A percentile compares a stretch with the other conserved stretches of the same genome.
Evolutionary conservation across 2,113 vertebrate genomes (phyloP).

Genomic region (Pan paniscus): DNA sequence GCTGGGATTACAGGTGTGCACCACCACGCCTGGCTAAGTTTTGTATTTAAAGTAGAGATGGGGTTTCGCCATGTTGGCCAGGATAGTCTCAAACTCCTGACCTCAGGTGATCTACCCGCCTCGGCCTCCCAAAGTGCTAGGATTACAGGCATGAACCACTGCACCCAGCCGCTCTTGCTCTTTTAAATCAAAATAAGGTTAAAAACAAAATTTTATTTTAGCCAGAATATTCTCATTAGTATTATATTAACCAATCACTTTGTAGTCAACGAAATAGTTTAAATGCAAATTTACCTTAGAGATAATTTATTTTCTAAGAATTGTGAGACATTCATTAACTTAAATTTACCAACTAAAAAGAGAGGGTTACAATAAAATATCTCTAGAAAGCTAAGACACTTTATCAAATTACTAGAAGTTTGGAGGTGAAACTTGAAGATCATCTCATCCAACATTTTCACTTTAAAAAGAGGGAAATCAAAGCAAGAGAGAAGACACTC

Average conservation of each 20-base stretch:
- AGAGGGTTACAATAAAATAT: background rate
- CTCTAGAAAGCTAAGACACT: background rate
- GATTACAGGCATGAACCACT: too few species aligned
- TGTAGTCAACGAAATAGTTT: constrained; percentile 29
- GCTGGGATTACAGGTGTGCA: too few species aligned
- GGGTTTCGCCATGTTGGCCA: too few species aligned
- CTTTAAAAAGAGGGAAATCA: background rate
- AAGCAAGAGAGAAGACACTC: constrained; percentile 6
- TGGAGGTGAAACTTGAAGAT: background rate
- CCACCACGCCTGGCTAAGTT: too few species aligned
- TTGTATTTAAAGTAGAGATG: too few species aligned
- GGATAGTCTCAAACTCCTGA: too few species aligned
- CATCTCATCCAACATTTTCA: background rate
- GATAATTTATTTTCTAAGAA: constrained; percentile 10
- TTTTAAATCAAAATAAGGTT: constrained; percentile 39
- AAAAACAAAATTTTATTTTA: constrained; percentile 46
- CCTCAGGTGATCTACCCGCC: too few species aligned
- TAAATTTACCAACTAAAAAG: constrained; percentile 16
- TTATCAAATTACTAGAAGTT: background rate
- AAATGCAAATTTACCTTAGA: constrained; percentile 27
- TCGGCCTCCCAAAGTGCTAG: too few species aligned
- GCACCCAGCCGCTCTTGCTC: background rate
- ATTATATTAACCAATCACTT: constrained; percentile 24
- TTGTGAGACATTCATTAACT: background rate
- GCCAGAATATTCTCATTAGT: constrained; percentile 49